A percentile compares a stretch with the other conserved stretches of the same genome.
Conservation (phyloP, 2,797 vertebrate genomes). For the Eutrigla gurnardus region DNA sequence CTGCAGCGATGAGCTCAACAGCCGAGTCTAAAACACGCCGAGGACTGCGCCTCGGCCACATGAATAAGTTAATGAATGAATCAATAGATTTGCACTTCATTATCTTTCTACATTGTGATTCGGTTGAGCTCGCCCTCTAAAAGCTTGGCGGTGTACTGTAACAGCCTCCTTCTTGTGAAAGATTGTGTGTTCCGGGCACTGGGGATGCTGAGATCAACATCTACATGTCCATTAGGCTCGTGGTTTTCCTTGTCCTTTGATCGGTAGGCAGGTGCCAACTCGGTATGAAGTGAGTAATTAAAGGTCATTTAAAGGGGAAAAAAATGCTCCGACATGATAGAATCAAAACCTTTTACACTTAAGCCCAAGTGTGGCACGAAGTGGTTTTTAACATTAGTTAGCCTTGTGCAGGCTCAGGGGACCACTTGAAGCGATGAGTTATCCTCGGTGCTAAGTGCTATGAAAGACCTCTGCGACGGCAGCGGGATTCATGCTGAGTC, state of each 20-base stretch:
- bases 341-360: constrained; percentile 24
- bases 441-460: constrained; percentile 41
- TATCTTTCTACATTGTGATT: constrained; percentile 43
- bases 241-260: constrained; percentile 37
- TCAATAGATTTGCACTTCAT: constrained; percentile 52
- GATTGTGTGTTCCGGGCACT: background rate
- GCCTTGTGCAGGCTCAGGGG: constrained; percentile 40
- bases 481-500: constrained; percentile 29
- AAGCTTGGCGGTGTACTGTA: constrained; percentile 12
- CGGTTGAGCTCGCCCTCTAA: background rate
- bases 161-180: constrained; percentile 13
- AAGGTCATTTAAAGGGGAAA: constrained; percentile 15
- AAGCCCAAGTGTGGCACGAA: background rate
- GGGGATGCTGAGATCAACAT: constrained; percentile 27
- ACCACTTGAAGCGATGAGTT: constrained; percentile 39
- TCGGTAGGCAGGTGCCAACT: constrained; percentile 19
- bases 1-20: constrained; percentile 34
- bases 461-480: constrained; percentile 29
- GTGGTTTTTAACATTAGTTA: constrained; percentile 58
- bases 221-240: constrained; percentile 3
- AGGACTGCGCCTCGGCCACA: constrained; percentile 17
- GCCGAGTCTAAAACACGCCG: constrained; percentile 32
- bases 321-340: background rate
- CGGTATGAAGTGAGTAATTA: constrained; percentile 40
- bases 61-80: constrained; percentile 44